Conservation (phyloP, 2,888 invertebrate genomes). For the Heliconius ethilla region DNA sequence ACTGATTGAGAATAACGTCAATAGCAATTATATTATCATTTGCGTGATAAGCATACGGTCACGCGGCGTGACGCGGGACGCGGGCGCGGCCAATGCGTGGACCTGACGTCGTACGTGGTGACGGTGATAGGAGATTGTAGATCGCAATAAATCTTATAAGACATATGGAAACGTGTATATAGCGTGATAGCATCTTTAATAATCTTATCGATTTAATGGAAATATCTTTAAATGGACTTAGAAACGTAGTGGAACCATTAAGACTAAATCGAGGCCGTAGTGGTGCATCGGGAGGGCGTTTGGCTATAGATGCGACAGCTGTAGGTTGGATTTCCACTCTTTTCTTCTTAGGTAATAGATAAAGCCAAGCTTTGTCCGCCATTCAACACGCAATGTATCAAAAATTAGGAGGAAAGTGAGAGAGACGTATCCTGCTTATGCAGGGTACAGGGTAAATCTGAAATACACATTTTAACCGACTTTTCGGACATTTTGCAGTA, state of each 20-base stretch:
- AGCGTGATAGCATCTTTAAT: not conserved
- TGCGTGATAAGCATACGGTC: conserved; percentile 44
- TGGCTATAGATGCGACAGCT: no score
- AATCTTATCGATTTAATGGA: not conserved
- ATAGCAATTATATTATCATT: conserved; percentile 22
- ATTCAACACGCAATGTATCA: no score
- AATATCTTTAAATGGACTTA: not conserved
- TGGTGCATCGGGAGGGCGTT: no score
- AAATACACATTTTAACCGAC: no score
- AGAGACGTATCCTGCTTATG: not conserved
- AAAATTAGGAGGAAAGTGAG: no score
- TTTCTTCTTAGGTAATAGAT: not conserved
- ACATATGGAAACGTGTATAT: not conserved
- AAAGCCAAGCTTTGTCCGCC: not conserved
- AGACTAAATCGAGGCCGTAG: not conserved
- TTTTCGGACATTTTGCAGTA: no score
- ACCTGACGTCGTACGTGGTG: conserved; percentile 53
- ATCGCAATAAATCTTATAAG: not conserved
- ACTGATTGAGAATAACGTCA: conserved; percentile 11
- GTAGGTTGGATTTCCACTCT: not conserved
- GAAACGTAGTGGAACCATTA: not conserved
- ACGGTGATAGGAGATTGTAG: conserved; percentile 1
- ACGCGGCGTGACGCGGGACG: conserved; percentile 55
- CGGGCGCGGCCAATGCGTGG: conserved; percentile 52
- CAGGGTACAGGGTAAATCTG: not conserved